Conservation (phyloP, 2,888 invertebrate species). For the Ormyrus pomaceus region DNA sequence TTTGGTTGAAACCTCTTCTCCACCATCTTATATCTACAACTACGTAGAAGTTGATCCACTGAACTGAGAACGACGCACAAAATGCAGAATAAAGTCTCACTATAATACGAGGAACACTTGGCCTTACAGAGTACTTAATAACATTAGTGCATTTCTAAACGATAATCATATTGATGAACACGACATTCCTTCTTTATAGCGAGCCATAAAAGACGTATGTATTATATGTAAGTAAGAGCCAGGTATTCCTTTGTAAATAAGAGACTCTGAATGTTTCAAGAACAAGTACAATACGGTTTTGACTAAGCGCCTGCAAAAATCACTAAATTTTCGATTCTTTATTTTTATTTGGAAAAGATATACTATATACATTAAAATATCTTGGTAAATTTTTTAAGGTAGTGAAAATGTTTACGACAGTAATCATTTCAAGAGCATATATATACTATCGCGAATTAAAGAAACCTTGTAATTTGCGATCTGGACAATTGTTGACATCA, state of each 20-base stretch:
- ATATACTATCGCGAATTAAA: slow-evolving; percentile 37
- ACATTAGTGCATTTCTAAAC: slow-evolving; percentile 53
- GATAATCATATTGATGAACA: slow-evolving; percentile 38
- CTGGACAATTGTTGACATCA: slow-evolving; percentile 31
- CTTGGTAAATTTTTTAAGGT: slow-evolving; percentile 52
- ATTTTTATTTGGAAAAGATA: slow-evolving; percentile 53
- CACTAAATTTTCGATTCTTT: slow-evolving; percentile 53
- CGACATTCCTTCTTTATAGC: slow-evolving; percentile 55
- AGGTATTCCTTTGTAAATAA: slow-evolving; percentile 55
- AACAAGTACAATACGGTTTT: slow-evolving; percentile 56
- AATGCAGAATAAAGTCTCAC: slow-evolving; percentile 50
- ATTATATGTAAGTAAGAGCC: slow-evolving; percentile 50
- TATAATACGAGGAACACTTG: slow-evolving; percentile 47
- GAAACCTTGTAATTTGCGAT: slow-evolving; percentile 53
- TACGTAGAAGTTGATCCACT: slow-evolving; percentile 73
- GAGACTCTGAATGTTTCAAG: slow-evolving; percentile 55
- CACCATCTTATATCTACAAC: slow-evolving; percentile 71
- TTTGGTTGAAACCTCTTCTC: slow-evolving; percentile 64
- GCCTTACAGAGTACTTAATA: slow-evolving; percentile 54
- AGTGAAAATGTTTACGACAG: slow-evolving; percentile 50
- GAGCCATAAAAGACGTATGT: slow-evolving; percentile 30
- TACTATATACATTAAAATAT: slow-evolving; percentile 44
- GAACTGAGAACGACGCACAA: slow-evolving; percentile 67
- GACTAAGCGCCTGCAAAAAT: slow-evolving; percentile 55
- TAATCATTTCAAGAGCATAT: slow-evolving; percentile 48